A percentile compares a stretch with the other conserved stretches of the same genome.
Evolutionary conservation across 2,888 invertebrate genomes (phyloP).

Genomic region (Hoplodrina blanda): DNA sequence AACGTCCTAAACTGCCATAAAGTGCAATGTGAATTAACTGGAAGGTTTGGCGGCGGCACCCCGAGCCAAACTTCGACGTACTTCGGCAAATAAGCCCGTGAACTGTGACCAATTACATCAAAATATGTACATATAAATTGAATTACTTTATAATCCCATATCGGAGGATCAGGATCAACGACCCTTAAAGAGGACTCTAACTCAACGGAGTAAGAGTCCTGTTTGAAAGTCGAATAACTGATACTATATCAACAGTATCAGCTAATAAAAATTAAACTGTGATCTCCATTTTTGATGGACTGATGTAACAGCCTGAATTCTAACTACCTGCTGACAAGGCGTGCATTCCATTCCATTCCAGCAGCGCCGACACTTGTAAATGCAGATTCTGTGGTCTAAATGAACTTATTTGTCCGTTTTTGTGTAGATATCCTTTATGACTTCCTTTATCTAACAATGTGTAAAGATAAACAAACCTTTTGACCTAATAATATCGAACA

Average conservation of each 20-base stretch:
- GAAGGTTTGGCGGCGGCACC: slow-evolving; percentile 71
- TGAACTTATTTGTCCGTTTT: no score
- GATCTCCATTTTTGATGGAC: no score
- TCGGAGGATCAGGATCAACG: not conserved
- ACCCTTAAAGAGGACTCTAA: not conserved
- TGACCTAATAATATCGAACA: slow-evolving; percentile 17
- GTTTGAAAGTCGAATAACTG: no score
- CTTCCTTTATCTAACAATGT: not conserved
- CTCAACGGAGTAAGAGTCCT: no score
- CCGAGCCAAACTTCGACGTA: slow-evolving; percentile 73
- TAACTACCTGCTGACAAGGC: no score
- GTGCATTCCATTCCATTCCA: no score
- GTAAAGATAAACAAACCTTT: slow-evolving; percentile 13
- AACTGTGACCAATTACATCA: slow-evolving; percentile 45
- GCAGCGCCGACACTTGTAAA: no score
- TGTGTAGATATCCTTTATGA: not conserved
- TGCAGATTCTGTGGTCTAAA: no score
- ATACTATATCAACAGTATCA: no score
- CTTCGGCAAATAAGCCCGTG: slow-evolving; percentile 66
- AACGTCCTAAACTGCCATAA: slow-evolving; percentile 80
- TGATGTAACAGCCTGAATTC: no score
- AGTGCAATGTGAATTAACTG: slow-evolving; percentile 81
- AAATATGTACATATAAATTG: slow-evolving; percentile 18
- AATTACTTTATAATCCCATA: not conserved
- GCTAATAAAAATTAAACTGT: no score